phyloP scores from a whole-genome alignment of 2,888 invertebrate genomes.

The Prosapia bicincta region DNA sequence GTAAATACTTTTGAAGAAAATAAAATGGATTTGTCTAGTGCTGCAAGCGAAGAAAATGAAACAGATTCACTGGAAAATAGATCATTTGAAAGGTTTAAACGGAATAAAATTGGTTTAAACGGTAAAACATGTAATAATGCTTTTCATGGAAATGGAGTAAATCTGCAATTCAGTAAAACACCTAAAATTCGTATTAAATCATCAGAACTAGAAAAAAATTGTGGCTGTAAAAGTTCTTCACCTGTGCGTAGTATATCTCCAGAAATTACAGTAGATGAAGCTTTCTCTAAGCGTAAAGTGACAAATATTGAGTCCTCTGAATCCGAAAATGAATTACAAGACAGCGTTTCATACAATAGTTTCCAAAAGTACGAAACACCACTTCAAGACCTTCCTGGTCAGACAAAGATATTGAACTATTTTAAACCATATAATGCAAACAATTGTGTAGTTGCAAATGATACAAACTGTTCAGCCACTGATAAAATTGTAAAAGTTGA shows the following conservation, averaged over 20 bases:
- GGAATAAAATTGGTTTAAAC: too few relatives aligned
- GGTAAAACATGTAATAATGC: too few relatives aligned
- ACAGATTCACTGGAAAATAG: neutral
- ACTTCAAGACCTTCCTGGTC: neutral
- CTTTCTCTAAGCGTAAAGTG: neutral
- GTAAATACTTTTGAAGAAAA: too few relatives aligned
- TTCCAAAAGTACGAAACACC: neutral
- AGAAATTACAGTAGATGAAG: neutral
- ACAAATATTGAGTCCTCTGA: neutral
- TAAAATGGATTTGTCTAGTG: too few relatives aligned
- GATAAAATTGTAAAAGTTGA: neutral
- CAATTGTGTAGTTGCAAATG: too few relatives aligned
- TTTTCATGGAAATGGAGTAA: too few relatives aligned
- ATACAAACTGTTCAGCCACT: too few relatives aligned
- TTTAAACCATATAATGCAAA: neutral
- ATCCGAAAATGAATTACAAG: neutral
- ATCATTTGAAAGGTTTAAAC: neutral
- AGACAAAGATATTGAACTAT: neutral
- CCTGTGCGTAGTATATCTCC: too few relatives aligned
- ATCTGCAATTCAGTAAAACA: neutral
- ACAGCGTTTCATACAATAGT: neutral
- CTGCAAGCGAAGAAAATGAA: neutral
- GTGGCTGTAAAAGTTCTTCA: too few relatives aligned
- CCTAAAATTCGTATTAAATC: neutral
- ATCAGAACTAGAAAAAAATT: neutral